Base-by-base conservation (phyloP, 2,888 invertebrate species). In the Drosophila pegasa region DNA sequence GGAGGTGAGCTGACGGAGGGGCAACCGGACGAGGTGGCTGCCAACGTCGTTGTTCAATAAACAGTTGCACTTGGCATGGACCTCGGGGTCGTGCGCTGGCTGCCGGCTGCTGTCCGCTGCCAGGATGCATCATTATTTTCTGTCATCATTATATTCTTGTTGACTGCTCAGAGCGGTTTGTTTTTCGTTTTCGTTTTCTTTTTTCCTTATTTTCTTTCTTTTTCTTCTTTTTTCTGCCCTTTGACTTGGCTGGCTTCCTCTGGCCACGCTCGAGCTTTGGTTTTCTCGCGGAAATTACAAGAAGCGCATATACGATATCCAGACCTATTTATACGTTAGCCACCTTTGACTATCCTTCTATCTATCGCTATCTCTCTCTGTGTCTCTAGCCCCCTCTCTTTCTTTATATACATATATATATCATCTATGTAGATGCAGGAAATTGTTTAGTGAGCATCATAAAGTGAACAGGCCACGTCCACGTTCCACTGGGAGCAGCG, bases 81-180 rank as follows among this genome's bases (percentile, higher is more conserved):
- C 67, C 55, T 45, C 41, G 68, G 62, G 59, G 57, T 31, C 48
- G 45, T 27, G 1, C 47, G 37, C 27, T 52, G 50, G 22, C 65
- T 48, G 55, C 33, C 18, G 43, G 12, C 47, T 55, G 58, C 71
- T 71, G 75, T 55, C 67, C 48, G 62, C 67, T 55, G 71, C 71
- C 86, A 80, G 87, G 87, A 86, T 86, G 88, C 88, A 86, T 86
- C 85, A 86, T 86, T 86, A 88, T 86, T 86, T 86, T 88, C 88
- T 86, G 88, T 86, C 85, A 86, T 88, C 87, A 86, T 86, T 86
- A 85, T 87, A 87, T 81, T 81, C 85, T 70, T 80, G 85, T 80
- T 80, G 83, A 74, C 83, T 82, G 77, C 78, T 67, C 45, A 20
- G 62, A 61, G 58, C 66, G 61, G 41, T 65, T 35, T 69, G 41